These are phyloP conservation scores for Tetropium fuscum DNA, from an alignment of 2,888 invertebrate genomes.

Conservation along the genomic window DNA sequence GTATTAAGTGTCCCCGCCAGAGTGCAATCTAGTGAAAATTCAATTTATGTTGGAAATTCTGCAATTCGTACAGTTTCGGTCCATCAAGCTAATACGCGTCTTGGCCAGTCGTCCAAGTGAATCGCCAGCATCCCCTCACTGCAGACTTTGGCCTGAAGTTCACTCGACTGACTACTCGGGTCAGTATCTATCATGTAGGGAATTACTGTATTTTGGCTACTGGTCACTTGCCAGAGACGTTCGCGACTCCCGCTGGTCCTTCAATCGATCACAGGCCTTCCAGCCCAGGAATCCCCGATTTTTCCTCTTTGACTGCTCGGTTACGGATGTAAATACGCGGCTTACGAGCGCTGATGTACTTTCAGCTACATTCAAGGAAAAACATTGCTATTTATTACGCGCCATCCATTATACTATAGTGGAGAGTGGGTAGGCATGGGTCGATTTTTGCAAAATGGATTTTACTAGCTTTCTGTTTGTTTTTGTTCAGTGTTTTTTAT, in stretches of 20 bases:
- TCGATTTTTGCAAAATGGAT: too few relatives aligned
- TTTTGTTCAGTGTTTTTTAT: too few relatives aligned
- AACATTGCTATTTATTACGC: too few relatives aligned
- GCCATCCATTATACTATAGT: too few relatives aligned
- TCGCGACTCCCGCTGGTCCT: constrained; percentile 51
- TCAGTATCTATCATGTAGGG: constrained; percentile 62
- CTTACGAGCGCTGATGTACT: not conserved
- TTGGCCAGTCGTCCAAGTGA: constrained; percentile 46
- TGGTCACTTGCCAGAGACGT: constrained; percentile 65
- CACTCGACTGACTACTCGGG: constrained; percentile 30
- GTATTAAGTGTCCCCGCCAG: constrained; percentile 58
- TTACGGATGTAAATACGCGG: not conserved
- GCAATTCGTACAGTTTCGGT: constrained; percentile 62
- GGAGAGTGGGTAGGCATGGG: too few relatives aligned
- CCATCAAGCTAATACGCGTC: constrained; percentile 62
- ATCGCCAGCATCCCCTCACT: not conserved
- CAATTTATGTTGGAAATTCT: constrained; percentile 65
- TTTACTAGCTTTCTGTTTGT: too few relatives aligned
- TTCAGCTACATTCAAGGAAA: too few relatives aligned
- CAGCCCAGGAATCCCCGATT: constrained; percentile 24
- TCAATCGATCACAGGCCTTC: constrained; percentile 40
- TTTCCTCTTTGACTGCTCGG: constrained; percentile 3
- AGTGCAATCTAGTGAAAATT: constrained; percentile 63
- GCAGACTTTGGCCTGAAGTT: not conserved
- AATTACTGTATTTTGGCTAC: constrained; percentile 62